These are phyloP conservation scores for Cyanoramphus novaezelandiae DNA, from an alignment of 2,113 vertebrate genomes.

Conservation along the genomic window DNA sequence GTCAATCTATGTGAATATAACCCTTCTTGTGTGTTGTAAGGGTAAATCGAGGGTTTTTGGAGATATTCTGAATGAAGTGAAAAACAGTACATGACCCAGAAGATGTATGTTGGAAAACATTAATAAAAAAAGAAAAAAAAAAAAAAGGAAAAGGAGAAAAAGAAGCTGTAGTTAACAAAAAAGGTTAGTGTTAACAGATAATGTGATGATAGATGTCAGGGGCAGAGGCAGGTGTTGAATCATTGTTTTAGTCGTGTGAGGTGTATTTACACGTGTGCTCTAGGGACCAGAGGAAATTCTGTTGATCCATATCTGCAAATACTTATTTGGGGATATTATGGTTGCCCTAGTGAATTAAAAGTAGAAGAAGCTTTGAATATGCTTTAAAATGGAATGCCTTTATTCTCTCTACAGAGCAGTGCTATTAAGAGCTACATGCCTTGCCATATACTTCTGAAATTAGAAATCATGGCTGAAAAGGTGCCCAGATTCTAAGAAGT, in stretches of 20 bases:
- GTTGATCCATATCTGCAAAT: background rate
- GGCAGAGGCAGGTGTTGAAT: background rate
- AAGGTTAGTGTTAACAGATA: background rate
- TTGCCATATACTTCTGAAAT: background rate
- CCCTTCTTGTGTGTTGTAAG: background rate
- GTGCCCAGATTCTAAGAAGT: background rate
- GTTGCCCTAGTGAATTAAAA: constrained; percentile 17
- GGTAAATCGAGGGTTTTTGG: background rate
- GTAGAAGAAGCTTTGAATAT: background rate
- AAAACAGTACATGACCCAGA: background rate
- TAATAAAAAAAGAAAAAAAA: background rate
- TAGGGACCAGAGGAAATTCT: background rate
- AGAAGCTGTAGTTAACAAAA: background rate
- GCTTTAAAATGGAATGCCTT: background rate
- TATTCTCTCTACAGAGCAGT: background rate
- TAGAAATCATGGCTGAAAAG: background rate
- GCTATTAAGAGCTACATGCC: background rate
- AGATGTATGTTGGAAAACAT: background rate
- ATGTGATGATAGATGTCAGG: background rate
- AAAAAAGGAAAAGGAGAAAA: background rate
- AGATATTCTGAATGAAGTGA: background rate
- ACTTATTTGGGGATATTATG: background rate
- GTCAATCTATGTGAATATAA: background rate
- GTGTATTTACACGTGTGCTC: background rate
- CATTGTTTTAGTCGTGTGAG: background rate